Conservation (phyloP, 2,888 invertebrate genomes). For the Steinernema hermaphroditum region DNA sequence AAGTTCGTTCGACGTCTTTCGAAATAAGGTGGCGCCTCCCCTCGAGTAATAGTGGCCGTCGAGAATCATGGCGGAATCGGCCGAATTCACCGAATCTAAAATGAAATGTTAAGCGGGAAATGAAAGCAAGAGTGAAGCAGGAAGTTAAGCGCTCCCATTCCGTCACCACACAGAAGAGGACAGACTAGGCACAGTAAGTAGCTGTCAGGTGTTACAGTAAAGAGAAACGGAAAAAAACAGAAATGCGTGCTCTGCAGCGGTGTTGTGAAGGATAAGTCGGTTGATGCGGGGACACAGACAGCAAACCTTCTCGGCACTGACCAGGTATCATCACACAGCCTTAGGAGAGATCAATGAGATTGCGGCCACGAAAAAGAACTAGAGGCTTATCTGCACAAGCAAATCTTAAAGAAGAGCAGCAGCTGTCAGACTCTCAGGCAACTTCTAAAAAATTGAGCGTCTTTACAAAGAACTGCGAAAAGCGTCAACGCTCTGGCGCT, state of each 20-base stretch:
- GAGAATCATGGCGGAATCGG: constrained; percentile 14
- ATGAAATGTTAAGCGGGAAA: background rate
- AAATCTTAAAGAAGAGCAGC: constrained; percentile 13
- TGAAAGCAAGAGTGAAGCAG: no score
- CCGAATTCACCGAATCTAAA: constrained; percentile 30
- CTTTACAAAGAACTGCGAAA: constrained; percentile 3
- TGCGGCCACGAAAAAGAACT: constrained; percentile 3
- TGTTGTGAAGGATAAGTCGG: background rate
- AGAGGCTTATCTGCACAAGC: constrained; percentile 11
- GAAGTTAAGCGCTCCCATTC: background rate
- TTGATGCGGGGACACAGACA: background rate
- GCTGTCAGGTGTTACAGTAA: background rate
- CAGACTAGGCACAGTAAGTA: constrained; percentile 17
- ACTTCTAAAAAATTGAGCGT: constrained; percentile 9
- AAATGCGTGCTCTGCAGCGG: background rate
- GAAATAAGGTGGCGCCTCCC: background rate
- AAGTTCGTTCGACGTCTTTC: constrained; percentile 5
- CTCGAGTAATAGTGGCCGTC: background rate
- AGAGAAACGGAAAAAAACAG: background rate
- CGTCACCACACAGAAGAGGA: background rate
- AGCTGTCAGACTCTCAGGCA: constrained; percentile 14
- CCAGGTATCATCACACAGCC: constrained; percentile 9
- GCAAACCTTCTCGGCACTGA: constrained; percentile 3
- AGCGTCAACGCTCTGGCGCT: constrained; percentile 9
- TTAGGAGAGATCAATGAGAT: constrained; percentile 23